These are phyloP conservation scores for Apodemus speciosus DNA, from an alignment of 2,113 vertebrate genomes.

Conservation along the genomic window DNA sequence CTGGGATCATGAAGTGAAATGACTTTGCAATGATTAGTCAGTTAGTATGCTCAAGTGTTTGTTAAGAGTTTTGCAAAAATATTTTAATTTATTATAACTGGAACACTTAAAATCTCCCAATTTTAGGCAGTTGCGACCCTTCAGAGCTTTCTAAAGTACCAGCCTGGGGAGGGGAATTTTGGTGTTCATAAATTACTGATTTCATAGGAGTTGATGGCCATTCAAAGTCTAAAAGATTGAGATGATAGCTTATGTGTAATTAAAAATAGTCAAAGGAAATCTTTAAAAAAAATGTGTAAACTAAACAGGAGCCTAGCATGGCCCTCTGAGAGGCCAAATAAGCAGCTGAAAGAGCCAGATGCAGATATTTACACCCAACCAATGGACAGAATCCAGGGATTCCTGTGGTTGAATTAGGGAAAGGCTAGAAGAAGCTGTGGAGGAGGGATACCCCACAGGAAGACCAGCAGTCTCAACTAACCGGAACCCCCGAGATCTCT, in stretches of 20 bases:
- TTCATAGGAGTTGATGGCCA: not conserved
- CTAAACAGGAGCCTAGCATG: too few relatives aligned
- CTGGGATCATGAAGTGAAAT: constrained; percentile 21
- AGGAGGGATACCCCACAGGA: too few relatives aligned
- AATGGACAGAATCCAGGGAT: too few relatives aligned
- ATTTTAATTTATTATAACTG: constrained; percentile 49
- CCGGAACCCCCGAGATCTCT: too few relatives aligned
- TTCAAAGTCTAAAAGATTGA: not conserved
- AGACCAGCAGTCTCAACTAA: too few relatives aligned
- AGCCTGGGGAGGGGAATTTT: not conserved
- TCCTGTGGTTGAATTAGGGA: too few relatives aligned
- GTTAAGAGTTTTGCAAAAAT: constrained; percentile 34
- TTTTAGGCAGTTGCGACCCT: constrained; percentile 30
- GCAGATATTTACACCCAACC: too few relatives aligned
- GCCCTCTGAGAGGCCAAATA: too few relatives aligned
- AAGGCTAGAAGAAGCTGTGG: too few relatives aligned
- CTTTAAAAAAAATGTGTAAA: not conserved
- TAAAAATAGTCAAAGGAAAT: not conserved
- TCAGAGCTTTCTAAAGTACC: not conserved
- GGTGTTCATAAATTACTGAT: not conserved
- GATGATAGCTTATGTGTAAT: not conserved
- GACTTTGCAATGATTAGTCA: not conserved
- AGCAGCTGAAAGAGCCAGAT: too few relatives aligned
- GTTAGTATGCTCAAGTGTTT: constrained; percentile 34
- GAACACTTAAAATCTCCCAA: not conserved